These are phyloP conservation scores for Elephantulus edwardii DNA, from an alignment of 2,113 vertebrate genomes.

Conservation along the genomic window DNA sequence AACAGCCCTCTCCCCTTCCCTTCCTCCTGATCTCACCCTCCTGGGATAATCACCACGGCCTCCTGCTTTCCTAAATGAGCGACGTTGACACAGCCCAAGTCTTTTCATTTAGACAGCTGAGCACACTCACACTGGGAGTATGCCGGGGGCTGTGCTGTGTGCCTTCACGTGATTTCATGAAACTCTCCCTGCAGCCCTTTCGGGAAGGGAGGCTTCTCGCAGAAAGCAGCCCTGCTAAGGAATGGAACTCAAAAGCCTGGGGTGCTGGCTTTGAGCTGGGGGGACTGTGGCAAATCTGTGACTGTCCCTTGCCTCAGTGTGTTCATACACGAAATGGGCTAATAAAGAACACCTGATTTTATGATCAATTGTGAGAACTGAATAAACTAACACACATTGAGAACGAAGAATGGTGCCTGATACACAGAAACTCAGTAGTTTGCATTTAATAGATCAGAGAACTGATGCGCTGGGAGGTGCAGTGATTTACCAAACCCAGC, in stretches of 20 bases:
- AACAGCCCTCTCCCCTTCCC: background rate
- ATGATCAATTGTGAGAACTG: background rate
- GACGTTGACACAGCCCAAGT: background rate
- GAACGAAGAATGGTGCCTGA: background rate
- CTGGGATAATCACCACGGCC: background rate
- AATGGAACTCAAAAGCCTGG: background rate
- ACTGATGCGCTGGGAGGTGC: background rate
- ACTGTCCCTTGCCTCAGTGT: background rate
- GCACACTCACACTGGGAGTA: too few species aligned
- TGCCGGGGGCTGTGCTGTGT: background rate
- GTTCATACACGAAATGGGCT: background rate
- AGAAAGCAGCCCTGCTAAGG: background rate
- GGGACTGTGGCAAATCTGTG: background rate
- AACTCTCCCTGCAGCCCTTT: background rate
- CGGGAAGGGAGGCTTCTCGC: background rate
- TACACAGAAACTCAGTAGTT: background rate
- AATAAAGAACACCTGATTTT: background rate
- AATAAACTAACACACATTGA: background rate
- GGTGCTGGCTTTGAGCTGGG: background rate
- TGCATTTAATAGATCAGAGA: background rate
- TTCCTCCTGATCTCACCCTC: background rate
- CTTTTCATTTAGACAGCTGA: too few species aligned
- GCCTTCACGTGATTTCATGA: background rate
- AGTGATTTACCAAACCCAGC: background rate
- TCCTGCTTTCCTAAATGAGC: background rate